A percentile compares a stretch with the other conserved stretches of the same genome.
Evolutionary conservation across 2,888 invertebrate genomes (phyloP).

Genomic region (Eutolmus rufibarbis): DNA sequence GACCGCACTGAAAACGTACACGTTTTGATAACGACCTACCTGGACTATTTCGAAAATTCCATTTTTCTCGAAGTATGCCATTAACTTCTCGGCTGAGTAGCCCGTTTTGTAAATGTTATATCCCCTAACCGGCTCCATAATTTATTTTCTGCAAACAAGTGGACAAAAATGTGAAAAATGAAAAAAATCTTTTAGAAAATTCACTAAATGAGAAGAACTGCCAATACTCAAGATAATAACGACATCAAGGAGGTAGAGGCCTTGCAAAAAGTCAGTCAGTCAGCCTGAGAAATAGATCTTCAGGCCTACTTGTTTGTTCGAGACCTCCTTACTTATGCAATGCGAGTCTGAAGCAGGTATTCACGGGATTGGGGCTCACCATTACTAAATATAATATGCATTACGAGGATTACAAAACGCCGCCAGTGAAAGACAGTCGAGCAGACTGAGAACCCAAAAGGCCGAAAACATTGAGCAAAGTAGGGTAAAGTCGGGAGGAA

Average conservation of each 20-base stretch:
- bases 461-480: not conserved
- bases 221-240: not conserved
- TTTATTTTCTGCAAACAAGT: not conserved
- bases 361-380: not conserved
- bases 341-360: not conserved
- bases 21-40: conserved; percentile 43
- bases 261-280: not conserved
- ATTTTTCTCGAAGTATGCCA: conserved; percentile 59
- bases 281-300: not conserved
- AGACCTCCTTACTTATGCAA: not conserved
- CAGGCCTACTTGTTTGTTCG: not conserved
- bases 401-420: not conserved
- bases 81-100: conserved; percentile 54
- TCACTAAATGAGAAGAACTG: not conserved
- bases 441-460: not conserved
- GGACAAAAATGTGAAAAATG: not conserved
- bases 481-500: not conserved
- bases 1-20: not conserved
- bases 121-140: conserved; percentile 26
- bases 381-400: not conserved
- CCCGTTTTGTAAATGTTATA: conserved; percentile 42
- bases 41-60: conserved; percentile 56
- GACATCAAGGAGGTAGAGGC: not conserved
- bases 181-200: not conserved
- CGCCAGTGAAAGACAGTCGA: not conserved